Conservation (phyloP, 2,888 invertebrate species). For the Choristoneura rosaceana region DNA sequence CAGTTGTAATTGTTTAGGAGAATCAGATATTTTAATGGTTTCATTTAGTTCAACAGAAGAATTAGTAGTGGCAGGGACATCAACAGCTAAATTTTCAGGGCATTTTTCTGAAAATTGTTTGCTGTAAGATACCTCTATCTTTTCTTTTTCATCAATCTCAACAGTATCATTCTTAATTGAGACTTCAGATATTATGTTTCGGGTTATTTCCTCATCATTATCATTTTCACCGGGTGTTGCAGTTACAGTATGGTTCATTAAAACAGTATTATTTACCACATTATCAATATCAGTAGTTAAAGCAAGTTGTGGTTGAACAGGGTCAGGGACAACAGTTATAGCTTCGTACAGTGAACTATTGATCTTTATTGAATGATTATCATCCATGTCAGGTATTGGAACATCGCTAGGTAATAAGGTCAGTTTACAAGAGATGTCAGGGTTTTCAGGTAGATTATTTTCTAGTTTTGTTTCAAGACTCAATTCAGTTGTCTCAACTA, state of each 20-base stretch:
- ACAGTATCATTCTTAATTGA: neutral
- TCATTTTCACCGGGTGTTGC: neutral
- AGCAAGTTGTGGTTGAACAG: conserved; percentile 13
- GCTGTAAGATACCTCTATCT: conserved; percentile 12
- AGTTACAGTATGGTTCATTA: neutral
- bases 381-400: conserved; percentile 25
- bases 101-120: neutral
- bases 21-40: neutral
- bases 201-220: neutral
- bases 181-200: neutral
- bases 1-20: neutral
- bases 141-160: conserved; percentile 13
- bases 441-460: neutral
- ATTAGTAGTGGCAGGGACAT: conserved; percentile 8
- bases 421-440: conserved; percentile 13
- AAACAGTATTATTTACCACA: neutral
- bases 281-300: neutral
- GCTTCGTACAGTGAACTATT: conserved; percentile 25
- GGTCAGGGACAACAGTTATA: conserved; percentile 30
- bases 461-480: neutral
- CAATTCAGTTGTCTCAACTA: conserved; percentile 6
- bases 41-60: neutral
- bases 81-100: neutral
- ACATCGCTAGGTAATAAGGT: conserved; percentile 34
- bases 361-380: conserved; percentile 15